Evolutionary conservation across 2,888 invertebrate species (phyloP), one percentile per base, ranked within the genome.

Genomic region (Arrhopalites spinosus): DNA sequence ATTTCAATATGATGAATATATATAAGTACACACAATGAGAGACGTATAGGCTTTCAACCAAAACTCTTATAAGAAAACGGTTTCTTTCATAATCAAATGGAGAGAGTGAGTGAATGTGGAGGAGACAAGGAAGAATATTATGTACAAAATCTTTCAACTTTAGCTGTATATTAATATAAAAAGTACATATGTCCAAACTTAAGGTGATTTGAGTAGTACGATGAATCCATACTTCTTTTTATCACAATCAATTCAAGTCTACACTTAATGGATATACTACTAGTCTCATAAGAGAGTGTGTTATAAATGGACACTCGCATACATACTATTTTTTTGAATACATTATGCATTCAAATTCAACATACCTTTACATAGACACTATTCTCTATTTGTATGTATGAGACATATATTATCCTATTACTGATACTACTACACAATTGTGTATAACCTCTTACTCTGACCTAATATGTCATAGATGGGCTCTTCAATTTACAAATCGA

Each of bases 321-420:
- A 50, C 15, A 50, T n/a, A n/a, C n/a, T n/a, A n/a, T n/a, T n/a
- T 50, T 50, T 50, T 50, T 50, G 50, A 50, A 50, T 50, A 50
- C 50, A 50, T 50, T 50, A 50, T n/a, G 17, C 50, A 50, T 36
- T 36, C 36, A 36, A 36, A 36, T 36, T 36, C 36, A 36, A 36
- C 36, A 36, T 36, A 36, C 3, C 36, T 11, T 36, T 36, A 36
- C 36, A 36, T 36, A 36, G 36, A 36, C 36, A 36, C 11, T n/a
- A n/a, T n/a, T n/a, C n/a, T n/a, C n/a, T n/a, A n/a, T 3, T 36
- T 36, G 36, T 36, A 11, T 36, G 36, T 36, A 11, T 36, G 11
- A 11, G 11, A 11, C 11, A 36, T 11, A 36, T 36, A 36, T 36
- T n/a, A n/a, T n/a, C n/a, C n/a, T n/a, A n/a, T n/a, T n/a, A n/a